Evolutionary conservation across 2,888 invertebrate genomes (phyloP).

Genomic region (Caenorhabditis wallacei): DNA sequence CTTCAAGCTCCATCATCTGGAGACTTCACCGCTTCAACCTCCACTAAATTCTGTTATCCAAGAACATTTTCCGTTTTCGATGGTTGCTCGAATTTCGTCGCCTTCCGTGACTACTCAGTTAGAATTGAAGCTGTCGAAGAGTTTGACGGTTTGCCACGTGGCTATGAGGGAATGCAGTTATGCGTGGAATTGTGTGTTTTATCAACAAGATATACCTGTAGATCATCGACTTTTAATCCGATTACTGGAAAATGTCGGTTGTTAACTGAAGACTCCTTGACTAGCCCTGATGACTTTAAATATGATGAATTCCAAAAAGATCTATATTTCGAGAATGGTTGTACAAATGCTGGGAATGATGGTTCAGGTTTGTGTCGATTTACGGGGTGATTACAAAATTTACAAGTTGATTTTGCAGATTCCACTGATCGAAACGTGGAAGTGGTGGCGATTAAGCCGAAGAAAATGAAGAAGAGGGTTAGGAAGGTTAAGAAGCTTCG

Average conservation of each 20-base stretch:
- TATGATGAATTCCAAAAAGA: constrained; percentile 71
- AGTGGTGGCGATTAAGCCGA: constrained; percentile 53
- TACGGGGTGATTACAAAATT: too few relatives aligned
- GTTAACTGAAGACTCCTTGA: constrained; percentile 76
- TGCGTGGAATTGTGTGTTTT: constrained; percentile 82
- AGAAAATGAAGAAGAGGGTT: constrained; percentile 56
- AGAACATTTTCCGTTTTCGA: constrained; percentile 77
- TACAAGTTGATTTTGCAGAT: too few relatives aligned
- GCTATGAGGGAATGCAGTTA: constrained; percentile 80
- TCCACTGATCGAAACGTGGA: constrained; percentile 47
- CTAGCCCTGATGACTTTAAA: constrained; percentile 75
- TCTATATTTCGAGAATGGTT: constrained; percentile 82
- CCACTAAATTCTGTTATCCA: constrained; percentile 75
- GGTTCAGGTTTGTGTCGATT: background rate
- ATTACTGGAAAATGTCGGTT: constrained; percentile 75
- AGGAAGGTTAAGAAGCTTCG: constrained; percentile 42
- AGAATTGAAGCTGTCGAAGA: constrained; percentile 75
- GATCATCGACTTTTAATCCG: constrained; percentile 77
- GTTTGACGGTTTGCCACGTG: constrained; percentile 81
- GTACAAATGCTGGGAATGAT: constrained; percentile 60
- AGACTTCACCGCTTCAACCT: constrained; percentile 70
- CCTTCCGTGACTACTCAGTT: constrained; percentile 81
- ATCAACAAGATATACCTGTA: constrained; percentile 77
- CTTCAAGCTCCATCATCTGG: constrained; percentile 62
- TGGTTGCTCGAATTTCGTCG: constrained; percentile 79